A percentile compares a stretch with the other conserved stretches of the same genome.
Evolutionary conservation across 2,888 invertebrate species (phyloP).

Genomic region (Clistopyga incitator): DNA sequence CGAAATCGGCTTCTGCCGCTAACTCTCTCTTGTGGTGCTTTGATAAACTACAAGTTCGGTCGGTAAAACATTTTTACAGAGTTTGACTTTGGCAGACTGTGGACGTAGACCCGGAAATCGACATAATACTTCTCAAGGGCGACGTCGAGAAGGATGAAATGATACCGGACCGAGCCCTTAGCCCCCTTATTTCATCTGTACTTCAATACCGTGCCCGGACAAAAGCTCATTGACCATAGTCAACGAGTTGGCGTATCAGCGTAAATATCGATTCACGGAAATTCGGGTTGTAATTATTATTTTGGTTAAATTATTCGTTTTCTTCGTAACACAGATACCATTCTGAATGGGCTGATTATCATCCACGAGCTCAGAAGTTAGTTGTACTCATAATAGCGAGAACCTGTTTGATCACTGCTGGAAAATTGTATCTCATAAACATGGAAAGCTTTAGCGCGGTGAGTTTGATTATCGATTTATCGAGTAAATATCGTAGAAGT

Average conservation of each 20-base stretch:
- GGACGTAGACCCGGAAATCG: too few relatives aligned
- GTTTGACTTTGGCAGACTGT: too few relatives aligned
- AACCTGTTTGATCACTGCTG: conserved; percentile 36
- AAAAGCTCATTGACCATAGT: conserved; percentile 44
- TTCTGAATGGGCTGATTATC: conserved; percentile 23
- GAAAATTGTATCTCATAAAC: conserved; percentile 37
- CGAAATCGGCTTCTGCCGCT: too few relatives aligned
- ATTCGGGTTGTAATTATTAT: too few relatives aligned
- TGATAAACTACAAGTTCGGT: too few relatives aligned
- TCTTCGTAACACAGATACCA: conserved; percentile 25
- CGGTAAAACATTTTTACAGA: too few relatives aligned
- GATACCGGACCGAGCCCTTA: too few relatives aligned
- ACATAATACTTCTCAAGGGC: too few relatives aligned
- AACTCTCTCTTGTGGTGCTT: too few relatives aligned
- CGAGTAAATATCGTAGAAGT: not conserved
- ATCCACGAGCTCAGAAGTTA: conserved; percentile 30
- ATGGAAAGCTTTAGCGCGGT: conserved; percentile 42
- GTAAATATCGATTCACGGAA: conserved; percentile 7
- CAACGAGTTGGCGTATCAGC: conserved; percentile 29
- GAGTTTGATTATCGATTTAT: conserved; percentile 11
- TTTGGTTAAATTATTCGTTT: too few relatives aligned
- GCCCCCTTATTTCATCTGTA: conserved; percentile 28
- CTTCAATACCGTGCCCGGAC: conserved; percentile 29
- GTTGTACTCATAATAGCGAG: conserved; percentile 25
- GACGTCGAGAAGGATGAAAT: too few relatives aligned